Percentiles rank a stretch among this genome's conserved stretches.
These are phyloP conservation scores for Grammomys surdaster DNA, from an alignment of 2,113 vertebrate genomes.

Conservation along the genomic window DNA sequence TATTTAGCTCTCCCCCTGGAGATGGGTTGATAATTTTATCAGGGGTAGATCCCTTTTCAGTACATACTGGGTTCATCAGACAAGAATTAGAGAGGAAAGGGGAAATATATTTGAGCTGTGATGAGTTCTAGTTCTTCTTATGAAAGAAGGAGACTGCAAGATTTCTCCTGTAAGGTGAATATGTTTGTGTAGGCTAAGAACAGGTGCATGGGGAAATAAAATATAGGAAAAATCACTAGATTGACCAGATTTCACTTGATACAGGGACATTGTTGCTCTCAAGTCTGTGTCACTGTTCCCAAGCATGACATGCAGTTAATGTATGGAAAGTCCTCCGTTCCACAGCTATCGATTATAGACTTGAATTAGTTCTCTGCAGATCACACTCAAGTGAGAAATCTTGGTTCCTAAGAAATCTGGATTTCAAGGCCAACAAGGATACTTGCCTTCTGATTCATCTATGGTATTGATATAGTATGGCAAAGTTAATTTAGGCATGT, in stretches of 20 bases:
- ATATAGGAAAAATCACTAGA: neutral
- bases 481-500: neutral
- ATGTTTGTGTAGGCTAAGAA: neutral
- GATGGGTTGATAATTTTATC: slow-evolving; percentile 53
- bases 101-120: neutral
- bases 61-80: neutral
- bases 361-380: neutral
- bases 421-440: neutral
- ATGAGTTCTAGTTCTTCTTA: slow-evolving; percentile 12
- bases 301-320: neutral
- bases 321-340: neutral
- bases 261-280: neutral
- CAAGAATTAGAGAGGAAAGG: neutral
- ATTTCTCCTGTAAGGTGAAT: neutral
- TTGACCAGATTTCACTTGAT: neutral
- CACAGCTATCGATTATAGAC: neutral
- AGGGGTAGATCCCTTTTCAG: slow-evolving; percentile 32
- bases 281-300: neutral
- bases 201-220: neutral
- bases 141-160: neutral
- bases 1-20: neutral
- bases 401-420: neutral
- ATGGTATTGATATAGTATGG: neutral
- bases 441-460: neutral
- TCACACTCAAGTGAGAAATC: neutral